Conservation (phyloP, 2,888 invertebrate genomes). For the Zygaena filipendulae region DNA sequence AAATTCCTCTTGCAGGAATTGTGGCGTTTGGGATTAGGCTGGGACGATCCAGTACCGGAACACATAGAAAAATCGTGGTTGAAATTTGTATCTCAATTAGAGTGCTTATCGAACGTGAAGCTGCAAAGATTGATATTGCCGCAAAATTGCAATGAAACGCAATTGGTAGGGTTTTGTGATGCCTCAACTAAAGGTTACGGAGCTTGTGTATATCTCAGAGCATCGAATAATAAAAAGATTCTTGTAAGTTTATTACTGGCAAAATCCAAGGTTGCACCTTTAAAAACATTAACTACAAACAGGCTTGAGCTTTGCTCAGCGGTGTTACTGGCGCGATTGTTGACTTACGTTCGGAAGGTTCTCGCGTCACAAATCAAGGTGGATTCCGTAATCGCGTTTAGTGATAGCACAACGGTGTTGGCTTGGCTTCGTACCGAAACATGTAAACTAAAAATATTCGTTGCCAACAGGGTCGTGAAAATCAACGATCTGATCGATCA, state of each 20-base stretch:
- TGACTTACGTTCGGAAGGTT: neutral
- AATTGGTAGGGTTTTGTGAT: neutral
- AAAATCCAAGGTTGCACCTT: neutral
- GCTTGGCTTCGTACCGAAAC: no score
- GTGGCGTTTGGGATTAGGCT: neutral
- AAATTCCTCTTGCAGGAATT: conserved; percentile 1
- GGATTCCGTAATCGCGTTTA: neutral
- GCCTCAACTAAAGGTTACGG: neutral
- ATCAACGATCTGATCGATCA: no score
- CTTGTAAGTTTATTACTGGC: neutral
- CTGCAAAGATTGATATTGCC: neutral
- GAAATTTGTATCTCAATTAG: neutral
- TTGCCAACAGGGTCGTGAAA: no score
- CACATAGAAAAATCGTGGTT: neutral
- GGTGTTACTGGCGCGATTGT: neutral
- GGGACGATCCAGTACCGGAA: neutral
- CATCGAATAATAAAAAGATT: neutral
- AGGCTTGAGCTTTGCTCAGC: neutral
- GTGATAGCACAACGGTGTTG: neutral
- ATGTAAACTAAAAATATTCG: no score
- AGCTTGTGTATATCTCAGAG: neutral
- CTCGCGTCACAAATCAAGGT: neutral
- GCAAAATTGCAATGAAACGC: neutral
- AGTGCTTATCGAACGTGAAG: neutral
- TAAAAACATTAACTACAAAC: neutral